These are phyloP conservation scores for Schizothorax lantsangensis DNA, from an alignment of 2,797 vertebrate species.

Conservation along the genomic window DNA sequence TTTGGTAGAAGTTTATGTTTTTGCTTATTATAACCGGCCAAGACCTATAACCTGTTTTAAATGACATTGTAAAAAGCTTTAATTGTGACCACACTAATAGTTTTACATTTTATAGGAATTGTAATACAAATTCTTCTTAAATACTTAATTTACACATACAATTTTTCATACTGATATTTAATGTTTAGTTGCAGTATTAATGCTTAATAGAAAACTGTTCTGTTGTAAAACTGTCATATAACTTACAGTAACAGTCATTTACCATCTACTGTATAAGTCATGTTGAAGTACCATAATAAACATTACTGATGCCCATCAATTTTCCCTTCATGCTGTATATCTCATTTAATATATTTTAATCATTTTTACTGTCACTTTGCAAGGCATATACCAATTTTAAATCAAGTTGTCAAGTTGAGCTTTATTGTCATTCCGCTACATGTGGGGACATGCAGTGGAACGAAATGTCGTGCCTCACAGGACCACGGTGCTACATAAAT, in stretches of 20 bases:
- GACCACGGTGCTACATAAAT: too few species aligned
- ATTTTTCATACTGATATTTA: neutral
- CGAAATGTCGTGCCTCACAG: too few species aligned
- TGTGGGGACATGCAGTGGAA: too few species aligned
- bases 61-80: neutral
- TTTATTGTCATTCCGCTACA: too few species aligned
- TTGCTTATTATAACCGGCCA: neutral
- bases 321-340: neutral
- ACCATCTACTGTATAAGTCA: neutral
- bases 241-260: neutral
- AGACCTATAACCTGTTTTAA: neutral
- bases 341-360: neutral
- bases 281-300: neutral
- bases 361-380: neutral
- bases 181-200: neutral
- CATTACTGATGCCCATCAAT: neutral
- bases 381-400: constrained; percentile 4
- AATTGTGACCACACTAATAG: neutral
- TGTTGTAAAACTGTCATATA: neutral
- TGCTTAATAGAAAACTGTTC: neutral
- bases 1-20: neutral
- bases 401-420: too few species aligned
- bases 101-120: neutral
- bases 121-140: neutral
- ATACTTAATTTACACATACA: neutral